These are phyloP conservation scores for Agrilus cyanescens DNA, from an alignment of 2,888 invertebrate species.

Conservation along the genomic window DNA sequence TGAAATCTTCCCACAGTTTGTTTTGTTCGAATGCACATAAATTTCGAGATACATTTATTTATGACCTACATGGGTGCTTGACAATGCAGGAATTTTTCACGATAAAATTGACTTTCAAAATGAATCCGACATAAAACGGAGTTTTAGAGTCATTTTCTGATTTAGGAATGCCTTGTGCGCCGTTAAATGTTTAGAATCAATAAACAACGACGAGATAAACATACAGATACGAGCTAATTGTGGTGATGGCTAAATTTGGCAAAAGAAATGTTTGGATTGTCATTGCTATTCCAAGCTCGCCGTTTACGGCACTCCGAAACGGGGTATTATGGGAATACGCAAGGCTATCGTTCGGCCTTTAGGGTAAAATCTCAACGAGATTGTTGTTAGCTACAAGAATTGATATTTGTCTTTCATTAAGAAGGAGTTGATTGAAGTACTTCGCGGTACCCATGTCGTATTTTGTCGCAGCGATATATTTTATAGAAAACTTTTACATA, in stretches of 20 bases:
- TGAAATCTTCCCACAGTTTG: too few relatives aligned
- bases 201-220: slow-evolving; percentile 16
- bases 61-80: too few relatives aligned
- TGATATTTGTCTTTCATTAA: slow-evolving; percentile 14
- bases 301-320: slow-evolving; percentile 9
- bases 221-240: slow-evolving; percentile 18
- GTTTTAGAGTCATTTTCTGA: too few relatives aligned
- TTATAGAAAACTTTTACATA: too few relatives aligned
- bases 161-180: slow-evolving; percentile 2
- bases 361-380: slow-evolving; percentile 16
- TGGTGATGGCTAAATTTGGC: slow-evolving; percentile 19
- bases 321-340: slow-evolving; percentile 15
- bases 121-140: too few relatives aligned
- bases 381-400: slow-evolving; percentile 16
- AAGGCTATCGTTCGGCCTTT: slow-evolving; percentile 15
- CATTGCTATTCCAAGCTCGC: slow-evolving; percentile 15
- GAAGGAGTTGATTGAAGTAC: slow-evolving; percentile 8
- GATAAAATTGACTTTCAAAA: too few relatives aligned
- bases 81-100: too few relatives aligned
- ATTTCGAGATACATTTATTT: too few relatives aligned
- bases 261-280: slow-evolving; percentile 16
- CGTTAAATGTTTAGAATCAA: slow-evolving; percentile 16
- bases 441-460: too few relatives aligned
- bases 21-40: too few relatives aligned
- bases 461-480: too few relatives aligned